Conservation (phyloP, 2,113 vertebrate genomes). For the Mandrillus leucophaeus region DNA sequence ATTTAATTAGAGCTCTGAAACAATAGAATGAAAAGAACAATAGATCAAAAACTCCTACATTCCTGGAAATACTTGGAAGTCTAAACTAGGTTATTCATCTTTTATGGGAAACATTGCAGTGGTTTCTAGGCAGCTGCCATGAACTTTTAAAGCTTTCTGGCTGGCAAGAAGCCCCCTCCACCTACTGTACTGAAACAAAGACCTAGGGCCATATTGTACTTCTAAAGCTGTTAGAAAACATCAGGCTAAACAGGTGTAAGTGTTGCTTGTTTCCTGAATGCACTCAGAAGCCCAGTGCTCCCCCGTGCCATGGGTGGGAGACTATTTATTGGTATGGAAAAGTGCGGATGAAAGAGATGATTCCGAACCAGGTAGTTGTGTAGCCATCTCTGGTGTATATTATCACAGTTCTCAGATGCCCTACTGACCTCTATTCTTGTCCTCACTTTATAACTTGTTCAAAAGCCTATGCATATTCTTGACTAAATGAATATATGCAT, state of each 20-base stretch:
- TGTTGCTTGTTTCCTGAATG: not conserved
- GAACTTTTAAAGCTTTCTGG: constrained; percentile 61
- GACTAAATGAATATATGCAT: not conserved
- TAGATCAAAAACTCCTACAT: not conserved
- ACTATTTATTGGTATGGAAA: constrained; percentile 50
- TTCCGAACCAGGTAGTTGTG: not conserved
- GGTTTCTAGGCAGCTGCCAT: constrained; percentile 49
- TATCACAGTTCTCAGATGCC: not conserved
- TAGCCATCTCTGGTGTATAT: not conserved
- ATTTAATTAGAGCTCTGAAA: constrained; percentile 39
- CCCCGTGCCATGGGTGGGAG: constrained; percentile 50
- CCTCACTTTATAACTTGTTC: not conserved
- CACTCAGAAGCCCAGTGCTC: not conserved
- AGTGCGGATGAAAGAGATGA: not conserved
- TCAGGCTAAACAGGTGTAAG: constrained; percentile 54
- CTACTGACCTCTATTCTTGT: not conserved
- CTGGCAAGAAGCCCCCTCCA: constrained; percentile 26
- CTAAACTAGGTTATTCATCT: constrained; percentile 11
- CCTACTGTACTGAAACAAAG: not conserved
- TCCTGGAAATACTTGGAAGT: constrained; percentile 29
- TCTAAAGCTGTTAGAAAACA: constrained; percentile 54
- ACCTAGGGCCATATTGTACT: not conserved
- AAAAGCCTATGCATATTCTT: constrained; percentile 39
- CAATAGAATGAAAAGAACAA: constrained; percentile 7
- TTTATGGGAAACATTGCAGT: constrained; percentile 34